Evolutionary conservation across 1,140 invertebrate genomes (phyloP).

Genomic region (Drosophila willistoni): DNA sequence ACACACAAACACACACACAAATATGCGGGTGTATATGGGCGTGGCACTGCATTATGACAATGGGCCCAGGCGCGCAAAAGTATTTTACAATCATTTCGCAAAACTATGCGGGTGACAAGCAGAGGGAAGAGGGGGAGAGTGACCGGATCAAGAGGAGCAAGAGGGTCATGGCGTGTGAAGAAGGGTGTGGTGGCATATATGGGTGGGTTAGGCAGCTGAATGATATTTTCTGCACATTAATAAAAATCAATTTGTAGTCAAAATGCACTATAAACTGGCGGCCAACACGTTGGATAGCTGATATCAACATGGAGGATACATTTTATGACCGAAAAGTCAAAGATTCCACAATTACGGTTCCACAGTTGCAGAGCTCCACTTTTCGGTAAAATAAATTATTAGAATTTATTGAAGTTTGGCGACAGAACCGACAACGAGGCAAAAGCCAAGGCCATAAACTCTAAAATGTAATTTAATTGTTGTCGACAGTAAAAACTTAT

Average conservation of each 20-base stretch:
- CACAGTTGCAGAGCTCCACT: background rate
- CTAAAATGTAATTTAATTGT: conserved; percentile 78
- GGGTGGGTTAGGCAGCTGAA: background rate
- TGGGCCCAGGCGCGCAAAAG: conserved; percentile 49
- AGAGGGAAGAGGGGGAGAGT: conserved; percentile 7
- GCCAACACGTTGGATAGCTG: conserved; percentile 2
- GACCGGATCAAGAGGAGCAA: background rate
- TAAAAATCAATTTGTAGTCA: conserved; percentile 54
- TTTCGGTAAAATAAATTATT: conserved; percentile 68
- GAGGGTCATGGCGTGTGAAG: background rate
- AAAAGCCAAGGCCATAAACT: conserved; percentile 58
- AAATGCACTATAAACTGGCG: conserved; percentile 25
- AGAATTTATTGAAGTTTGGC: conserved; percentile 74
- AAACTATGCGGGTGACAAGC: conserved; percentile 32
- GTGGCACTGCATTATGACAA: conserved; percentile 58
- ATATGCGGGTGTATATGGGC: conserved; percentile 34
- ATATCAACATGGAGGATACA: background rate
- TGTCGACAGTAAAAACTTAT: conserved; percentile 76
- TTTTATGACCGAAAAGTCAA: background rate
- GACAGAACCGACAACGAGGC: conserved; percentile 47
- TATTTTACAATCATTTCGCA: conserved; percentile 20
- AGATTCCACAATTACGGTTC: conserved; percentile 32
- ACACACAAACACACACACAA: conserved; percentile 19
- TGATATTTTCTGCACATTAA: conserved; percentile 26
- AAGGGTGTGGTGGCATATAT: too few relatives aligned